A percentile compares a stretch with the other conserved stretches of the same genome.
phyloP scores from a whole-genome alignment of 2,113 vertebrate genomes.

The Alethe castanea region DNA sequence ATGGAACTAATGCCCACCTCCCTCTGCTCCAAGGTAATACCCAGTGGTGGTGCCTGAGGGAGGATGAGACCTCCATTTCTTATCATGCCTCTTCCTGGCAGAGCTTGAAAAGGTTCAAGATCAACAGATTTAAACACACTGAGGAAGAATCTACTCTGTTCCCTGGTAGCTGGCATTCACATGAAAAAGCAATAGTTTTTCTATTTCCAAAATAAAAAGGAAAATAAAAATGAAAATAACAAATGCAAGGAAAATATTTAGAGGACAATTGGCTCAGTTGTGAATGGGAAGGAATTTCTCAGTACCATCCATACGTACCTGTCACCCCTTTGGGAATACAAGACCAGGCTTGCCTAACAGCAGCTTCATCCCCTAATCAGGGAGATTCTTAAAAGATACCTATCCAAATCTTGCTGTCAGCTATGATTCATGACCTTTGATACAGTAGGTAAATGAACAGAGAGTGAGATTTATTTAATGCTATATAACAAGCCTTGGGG shows the following conservation, averaged over 20 bases:
- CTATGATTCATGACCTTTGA: background rate
- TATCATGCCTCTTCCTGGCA: background rate
- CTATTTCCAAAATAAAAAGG: background rate
- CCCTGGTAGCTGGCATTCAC: background rate
- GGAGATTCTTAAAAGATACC: background rate
- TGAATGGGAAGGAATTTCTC: background rate
- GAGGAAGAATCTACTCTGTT: background rate
- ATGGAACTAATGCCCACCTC: background rate
- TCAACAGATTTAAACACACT: background rate
- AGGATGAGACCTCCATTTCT: background rate
- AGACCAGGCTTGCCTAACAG: background rate
- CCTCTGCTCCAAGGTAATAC: background rate
- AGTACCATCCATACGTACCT: background rate
- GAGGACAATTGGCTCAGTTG: background rate
- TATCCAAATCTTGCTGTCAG: background rate
- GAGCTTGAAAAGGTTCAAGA: background rate
- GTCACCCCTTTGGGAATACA: background rate
- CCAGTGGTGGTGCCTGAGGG: background rate
- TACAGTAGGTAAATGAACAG: background rate
- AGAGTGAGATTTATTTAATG: conserved; percentile 32
- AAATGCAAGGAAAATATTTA: background rate
- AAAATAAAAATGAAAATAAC: background rate
- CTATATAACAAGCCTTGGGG: conserved; percentile 2
- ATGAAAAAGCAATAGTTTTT: background rate
- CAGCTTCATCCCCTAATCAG: background rate